These are phyloP conservation scores for Microctenopoma steveboyesi DNA, from an alignment of 2,797 vertebrate species.

Conservation along the genomic window DNA sequence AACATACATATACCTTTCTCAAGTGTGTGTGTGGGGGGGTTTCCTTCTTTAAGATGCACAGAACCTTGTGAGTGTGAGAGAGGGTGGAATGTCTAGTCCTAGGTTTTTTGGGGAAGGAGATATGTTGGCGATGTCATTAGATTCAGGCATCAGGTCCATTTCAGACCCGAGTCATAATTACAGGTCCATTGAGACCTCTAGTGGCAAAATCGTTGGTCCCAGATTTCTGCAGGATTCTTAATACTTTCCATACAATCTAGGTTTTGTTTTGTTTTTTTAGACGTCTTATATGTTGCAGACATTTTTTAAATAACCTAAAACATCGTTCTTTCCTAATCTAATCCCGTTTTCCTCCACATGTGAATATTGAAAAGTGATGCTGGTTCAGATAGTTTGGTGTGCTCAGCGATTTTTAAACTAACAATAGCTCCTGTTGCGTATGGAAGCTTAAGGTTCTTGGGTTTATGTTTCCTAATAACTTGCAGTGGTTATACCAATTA, in stretches of 20 bases:
- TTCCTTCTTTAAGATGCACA: not conserved
- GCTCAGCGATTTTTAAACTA: not conserved
- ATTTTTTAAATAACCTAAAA: not conserved
- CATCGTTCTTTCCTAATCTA: not conserved
- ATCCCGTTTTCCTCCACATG: not conserved
- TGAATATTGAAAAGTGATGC: not conserved
- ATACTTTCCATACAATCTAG: conserved; percentile 6
- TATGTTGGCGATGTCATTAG: conserved; percentile 43
- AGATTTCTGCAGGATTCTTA: conserved; percentile 27
- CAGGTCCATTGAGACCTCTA: conserved; percentile 81
- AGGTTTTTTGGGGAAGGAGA: conserved; percentile 11
- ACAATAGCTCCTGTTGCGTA: not conserved
- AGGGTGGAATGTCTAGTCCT: not conserved
- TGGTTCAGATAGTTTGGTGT: not conserved
- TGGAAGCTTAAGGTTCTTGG: not conserved
- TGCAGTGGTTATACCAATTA: not conserved
- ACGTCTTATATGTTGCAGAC: not conserved
- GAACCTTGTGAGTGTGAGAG: not conserved
- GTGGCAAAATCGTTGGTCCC: conserved; percentile 66
- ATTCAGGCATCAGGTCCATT: conserved; percentile 53
- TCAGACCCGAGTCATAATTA: conserved; percentile 65
- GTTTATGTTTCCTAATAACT: conserved; percentile 16
- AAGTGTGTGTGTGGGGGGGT: no score
- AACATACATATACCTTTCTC: not conserved
- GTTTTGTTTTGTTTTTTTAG: not conserved